Evolutionary conservation across 2,888 invertebrate species (phyloP), one percentile per base, ranked within the genome.

Genomic region (Tricholauxania praeusta): DNA sequence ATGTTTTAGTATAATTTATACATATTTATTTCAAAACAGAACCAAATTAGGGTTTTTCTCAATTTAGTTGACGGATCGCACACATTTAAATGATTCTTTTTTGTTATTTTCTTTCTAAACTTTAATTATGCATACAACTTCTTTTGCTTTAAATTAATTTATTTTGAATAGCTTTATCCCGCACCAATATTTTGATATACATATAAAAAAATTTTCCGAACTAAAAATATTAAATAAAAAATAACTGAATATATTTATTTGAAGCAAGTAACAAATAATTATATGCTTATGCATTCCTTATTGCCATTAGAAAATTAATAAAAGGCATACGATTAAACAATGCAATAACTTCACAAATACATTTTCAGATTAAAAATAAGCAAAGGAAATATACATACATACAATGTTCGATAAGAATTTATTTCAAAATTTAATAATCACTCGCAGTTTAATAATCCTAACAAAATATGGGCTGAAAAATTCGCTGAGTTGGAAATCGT

Each of bases 151-250:
- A 65, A 51, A 64, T 65, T 65, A 52, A 52, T 53, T 63, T 22
- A 32, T 51, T 47, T 64, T 65, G 59, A 19, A 53, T 53, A 53
- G 55, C 55, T 53, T 17, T 8, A 53, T n/a, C 70, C 70, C 63
- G 63, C 70, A 70, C 70, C 70, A 53, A 52, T 63, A 39, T 70
- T 67, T 28, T 70, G 19, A 19, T 17, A 53, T 53, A 53, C 19
- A 53, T 53, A 53, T 53, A 53, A 19, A 53, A 60, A 49, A 52
- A 67, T 64, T 65, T 49, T 39, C 39, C 7, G 12, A 55, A 60
- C 14, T 52, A 69, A 32, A 60, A 55, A 63, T 64, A 48, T 22
- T 55, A 64, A 8, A 15, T 7, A 53, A 63, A 63, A 49, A 8
- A 17, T 57, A 69, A 32, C 12, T 12, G 15, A 28, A 51, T 32